Base-by-base conservation (phyloP, 2,888 invertebrate genomes). In the Leptinotarsa tumamoca region DNA sequence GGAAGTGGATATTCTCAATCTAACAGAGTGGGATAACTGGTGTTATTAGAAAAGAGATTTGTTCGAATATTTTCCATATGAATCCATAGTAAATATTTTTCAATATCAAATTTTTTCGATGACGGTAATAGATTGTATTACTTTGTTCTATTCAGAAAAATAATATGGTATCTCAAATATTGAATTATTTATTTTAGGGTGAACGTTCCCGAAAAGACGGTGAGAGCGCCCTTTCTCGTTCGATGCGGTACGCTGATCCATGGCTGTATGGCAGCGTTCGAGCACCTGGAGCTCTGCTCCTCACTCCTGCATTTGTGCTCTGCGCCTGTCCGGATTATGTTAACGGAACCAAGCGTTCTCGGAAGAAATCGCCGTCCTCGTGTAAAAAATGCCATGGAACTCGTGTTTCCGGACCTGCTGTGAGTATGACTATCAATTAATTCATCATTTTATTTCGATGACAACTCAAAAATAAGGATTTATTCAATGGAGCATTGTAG, bases 331-430 rank as follows among this genome's bases (percentile, higher is more conserved):
- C 94, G 80, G 95, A 95, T 89, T 95, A 95, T 87, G 90, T 95
- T 23, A 52, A 52, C 21, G 95, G 95, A 84, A 95, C 95, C 75
- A 93, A 93, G 88, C 91, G 92, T 87, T 90, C 92, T 84, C 92
- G 92, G 86, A 91, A 92, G 85, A 95, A 94, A 89, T 91, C 93
- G 87, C 94, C 95, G 85, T 92, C 92, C 87, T 92, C 93, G 84
- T 95, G 95, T 90, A 94, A 95, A 89, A 95, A 95, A 90, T 95
- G 95, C 89, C 95, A 94, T 86, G 95, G 95, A 84, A 94, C 94
- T 85, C 91, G 95, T 81, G 89, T 95, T 85, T 94, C 94, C 76
- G 90, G 95, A 83, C 91, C 94, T 77, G 90, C 92, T 10, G 82
- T 79, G 56, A 74, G 79, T 77, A 33, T 13, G 51, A 56, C 14